phyloP scores from a whole-genome alignment of 2,113 vertebrate genomes.

The Siniperca chuatsi region DNA sequence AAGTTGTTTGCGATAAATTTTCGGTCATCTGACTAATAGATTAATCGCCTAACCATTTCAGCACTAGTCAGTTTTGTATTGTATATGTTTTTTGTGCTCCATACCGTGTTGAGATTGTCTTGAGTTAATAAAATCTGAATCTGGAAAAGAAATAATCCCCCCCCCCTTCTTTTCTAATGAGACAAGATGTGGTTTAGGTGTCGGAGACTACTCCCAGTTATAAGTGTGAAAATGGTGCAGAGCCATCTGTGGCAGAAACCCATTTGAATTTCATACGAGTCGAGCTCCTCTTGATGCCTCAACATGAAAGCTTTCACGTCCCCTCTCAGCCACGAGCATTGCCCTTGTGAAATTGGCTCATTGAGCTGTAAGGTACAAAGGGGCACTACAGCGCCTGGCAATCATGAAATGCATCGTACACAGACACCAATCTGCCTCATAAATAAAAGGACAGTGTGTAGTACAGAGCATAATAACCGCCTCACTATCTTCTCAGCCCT shows the following conservation, averaged over 20 bases:
- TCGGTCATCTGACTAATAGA: too few species aligned
- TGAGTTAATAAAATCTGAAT: not conserved
- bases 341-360: conserved; percentile 64
- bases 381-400: conserved; percentile 48
- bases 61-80: not conserved
- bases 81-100: not conserved
- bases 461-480: conserved; percentile 32
- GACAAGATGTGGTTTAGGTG: conserved; percentile 13
- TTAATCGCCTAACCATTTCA: too few species aligned
- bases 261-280: conserved; percentile 79
- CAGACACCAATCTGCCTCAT: conserved; percentile 52
- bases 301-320: conserved; percentile 76
- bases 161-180: conserved; percentile 11
- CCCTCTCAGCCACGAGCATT: conserved; percentile 55
- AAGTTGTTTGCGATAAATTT: too few species aligned
- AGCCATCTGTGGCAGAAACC: conserved; percentile 62
- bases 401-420: conserved; percentile 64
- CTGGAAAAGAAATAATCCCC: not conserved
- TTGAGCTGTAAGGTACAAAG: conserved; percentile 73
- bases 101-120: too few species aligned
- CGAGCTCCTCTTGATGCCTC: conserved; percentile 72
- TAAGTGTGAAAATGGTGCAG: conserved; percentile 46
- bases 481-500: conserved; percentile 28
- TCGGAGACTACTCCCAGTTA: conserved; percentile 12
- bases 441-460: conserved; percentile 39